Evolutionary conservation across 2,888 invertebrate genomes (phyloP).

Genomic region (Nymphalis c-album): DNA sequence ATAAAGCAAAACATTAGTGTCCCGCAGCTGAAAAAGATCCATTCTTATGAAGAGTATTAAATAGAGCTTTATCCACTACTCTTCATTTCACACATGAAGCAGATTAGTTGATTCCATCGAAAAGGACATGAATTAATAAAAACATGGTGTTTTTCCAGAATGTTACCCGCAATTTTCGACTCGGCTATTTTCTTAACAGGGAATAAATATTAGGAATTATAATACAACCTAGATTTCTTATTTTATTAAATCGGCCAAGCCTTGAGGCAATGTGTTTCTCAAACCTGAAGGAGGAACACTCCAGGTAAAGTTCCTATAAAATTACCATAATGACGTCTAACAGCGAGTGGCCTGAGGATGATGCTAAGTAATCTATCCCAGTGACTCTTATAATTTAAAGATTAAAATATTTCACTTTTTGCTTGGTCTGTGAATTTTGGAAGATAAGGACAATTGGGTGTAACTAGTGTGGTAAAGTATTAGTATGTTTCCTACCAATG

Average conservation of each 20-base stretch:
- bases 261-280: conserved; percentile 46
- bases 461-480: too few species aligned
- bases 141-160: too few species aligned
- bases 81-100: too few species aligned
- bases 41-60: too few species aligned
- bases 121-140: too few species aligned
- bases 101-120: too few species aligned
- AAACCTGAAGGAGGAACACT: conserved; percentile 50
- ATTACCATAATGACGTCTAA: conserved; percentile 70
- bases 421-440: neutral
- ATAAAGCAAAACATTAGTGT: too few species aligned
- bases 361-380: conserved; percentile 52
- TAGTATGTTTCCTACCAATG: too few species aligned
- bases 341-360: conserved; percentile 53
- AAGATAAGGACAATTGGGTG: neutral
- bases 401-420: conserved; percentile 36
- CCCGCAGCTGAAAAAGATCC: too few species aligned
- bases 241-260: conserved; percentile 24
- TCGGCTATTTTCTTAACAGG: too few species aligned
- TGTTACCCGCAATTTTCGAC: too few species aligned
- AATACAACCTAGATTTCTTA: neutral
- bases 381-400: conserved; percentile 25
- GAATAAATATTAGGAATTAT: neutral
- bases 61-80: too few species aligned
- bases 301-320: conserved; percentile 70